Base-by-base conservation (phyloP, 2,113 vertebrate genomes). In the Tetraodon nigroviridis region DNA sequence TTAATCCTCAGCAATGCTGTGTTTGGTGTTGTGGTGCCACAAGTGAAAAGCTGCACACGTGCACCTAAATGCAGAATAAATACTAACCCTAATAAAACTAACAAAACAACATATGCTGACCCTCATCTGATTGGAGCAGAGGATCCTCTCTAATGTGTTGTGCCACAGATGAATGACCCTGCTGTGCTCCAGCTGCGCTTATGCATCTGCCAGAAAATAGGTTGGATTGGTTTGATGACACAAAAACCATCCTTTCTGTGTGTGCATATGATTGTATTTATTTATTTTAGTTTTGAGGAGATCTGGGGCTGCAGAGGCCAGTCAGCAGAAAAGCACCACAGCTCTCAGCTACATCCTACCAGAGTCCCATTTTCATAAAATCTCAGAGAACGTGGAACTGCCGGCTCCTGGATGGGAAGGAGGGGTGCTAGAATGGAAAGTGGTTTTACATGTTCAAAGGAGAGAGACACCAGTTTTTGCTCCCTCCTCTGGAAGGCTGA, bases 81-180 rank as follows among this genome's bases (percentile, higher is more conserved):
- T 71, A 81, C 74, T 52, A 80, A 82, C 67, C 76, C 71, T 76
- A 80, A 84, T 82, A 74, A 84, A 84, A 79, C 66, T 80, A 67
- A 84, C 78, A 80, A 87, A 86, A 86, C 86, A 88, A 86, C 89
- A 91, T 88, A 92, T 90, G 90, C 69, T 87, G 71, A 71, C 71
- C 66, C 57, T 85, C 83, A 71, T 75, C 71, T 75, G 86, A 81
- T 84, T 69, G 70, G 71, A 84, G 70, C 78, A 85, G 78, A 71
- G 75, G 84, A 87, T 89, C 64, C 73, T 81, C 81, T 86, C 82
- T 88, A 85, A 84, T 89, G 83, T 83, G 80, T 71, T 53, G 78
- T 82, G 78, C 78, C 84, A 89, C 87, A 87, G 85, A 85, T 93
- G 92, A 93, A 88, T 93, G 91, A 92, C 91, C 86, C 87, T 84